Conservation (phyloP, 2,113 vertebrate species). For the Bos javanicus region DNA sequence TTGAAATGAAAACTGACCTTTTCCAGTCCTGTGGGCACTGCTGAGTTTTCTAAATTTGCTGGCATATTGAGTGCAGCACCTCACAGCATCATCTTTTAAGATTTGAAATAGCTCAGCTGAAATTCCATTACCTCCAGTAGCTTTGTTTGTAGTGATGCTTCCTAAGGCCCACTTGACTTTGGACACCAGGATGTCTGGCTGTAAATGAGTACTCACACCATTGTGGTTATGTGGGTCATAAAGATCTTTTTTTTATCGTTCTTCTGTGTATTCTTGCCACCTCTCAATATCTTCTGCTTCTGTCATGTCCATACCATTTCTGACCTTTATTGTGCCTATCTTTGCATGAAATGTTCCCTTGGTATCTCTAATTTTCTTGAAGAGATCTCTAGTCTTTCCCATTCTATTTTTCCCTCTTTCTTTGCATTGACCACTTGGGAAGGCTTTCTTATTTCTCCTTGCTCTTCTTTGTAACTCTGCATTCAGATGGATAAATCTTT, state of each 20-base stretch:
- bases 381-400: neutral
- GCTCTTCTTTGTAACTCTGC: neutral
- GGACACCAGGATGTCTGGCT: neutral
- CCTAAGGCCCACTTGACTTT: neutral
- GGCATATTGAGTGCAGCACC: neutral
- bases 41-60: neutral
- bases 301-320: neutral
- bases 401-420: neutral
- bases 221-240: neutral
- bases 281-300: neutral
- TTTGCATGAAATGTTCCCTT: neutral
- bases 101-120: neutral
- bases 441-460: neutral
- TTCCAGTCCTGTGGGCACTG: neutral
- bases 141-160: neutral
- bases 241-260: neutral
- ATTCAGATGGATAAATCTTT: neutral
- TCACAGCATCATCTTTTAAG: neutral
- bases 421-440: neutral
- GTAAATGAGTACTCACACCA: neutral
- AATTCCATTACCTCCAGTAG: neutral
- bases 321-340: neutral
- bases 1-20: neutral
- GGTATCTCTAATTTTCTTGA: neutral
- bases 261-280: neutral